phyloP scores from a whole-genome alignment of 2,113 vertebrate species.

The Silurus glanis region DNA sequence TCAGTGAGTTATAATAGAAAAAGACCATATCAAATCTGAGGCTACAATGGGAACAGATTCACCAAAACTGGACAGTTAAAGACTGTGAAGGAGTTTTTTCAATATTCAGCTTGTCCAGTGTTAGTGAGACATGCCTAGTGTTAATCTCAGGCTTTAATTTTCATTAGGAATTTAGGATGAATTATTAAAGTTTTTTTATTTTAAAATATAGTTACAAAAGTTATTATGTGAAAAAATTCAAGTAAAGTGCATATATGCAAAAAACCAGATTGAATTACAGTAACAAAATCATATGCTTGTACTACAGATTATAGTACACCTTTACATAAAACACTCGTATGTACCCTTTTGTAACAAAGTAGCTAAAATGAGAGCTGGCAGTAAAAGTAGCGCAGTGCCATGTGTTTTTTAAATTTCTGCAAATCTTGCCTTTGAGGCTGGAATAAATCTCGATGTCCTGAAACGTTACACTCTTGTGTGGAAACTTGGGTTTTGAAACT shows the following conservation, averaged over 20 bases:
- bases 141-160: not conserved
- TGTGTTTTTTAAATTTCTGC: constrained; percentile 34
- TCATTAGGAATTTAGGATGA: not conserved
- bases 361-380: constrained; percentile 36
- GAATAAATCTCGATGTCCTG: constrained; percentile 38
- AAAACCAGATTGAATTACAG: not conserved
- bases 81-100: not conserved
- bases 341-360: constrained; percentile 13
- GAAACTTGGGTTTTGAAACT: constrained; percentile 38
- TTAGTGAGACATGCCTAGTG: not conserved
- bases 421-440: constrained; percentile 23
- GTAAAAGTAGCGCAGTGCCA: constrained; percentile 25
- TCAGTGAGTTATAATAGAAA: not conserved
- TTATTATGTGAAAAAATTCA: not conserved
- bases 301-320: not conserved
- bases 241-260: not conserved
- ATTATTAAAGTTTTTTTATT: not conserved
- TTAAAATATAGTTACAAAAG: not conserved
- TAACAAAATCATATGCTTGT: not conserved
- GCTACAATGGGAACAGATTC: not conserved
- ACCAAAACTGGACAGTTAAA: not conserved
- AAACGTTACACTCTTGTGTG: constrained; percentile 44
- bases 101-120: not conserved
- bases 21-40: not conserved
- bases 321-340: constrained; percentile 3